Evolutionary conservation across 2,797 vertebrate genomes (phyloP).

Genomic region (Tinamus major): DNA sequence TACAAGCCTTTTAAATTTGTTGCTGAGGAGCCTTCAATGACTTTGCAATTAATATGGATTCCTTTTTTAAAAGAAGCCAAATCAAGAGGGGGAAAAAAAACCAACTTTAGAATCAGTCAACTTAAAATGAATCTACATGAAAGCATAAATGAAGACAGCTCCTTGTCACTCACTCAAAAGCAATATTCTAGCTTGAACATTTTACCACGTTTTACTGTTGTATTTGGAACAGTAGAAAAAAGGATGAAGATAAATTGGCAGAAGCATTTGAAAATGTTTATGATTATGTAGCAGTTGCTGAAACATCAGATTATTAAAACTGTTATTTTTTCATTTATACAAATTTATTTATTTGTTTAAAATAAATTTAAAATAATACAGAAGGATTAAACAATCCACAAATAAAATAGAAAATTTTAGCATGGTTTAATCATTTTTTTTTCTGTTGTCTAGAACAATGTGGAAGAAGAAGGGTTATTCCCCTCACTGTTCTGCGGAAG

Average conservation of each 20-base stretch:
- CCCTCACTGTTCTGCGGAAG: accelerated
- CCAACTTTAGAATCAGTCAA: neutral
- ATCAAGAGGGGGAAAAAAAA: neutral
- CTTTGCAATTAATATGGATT: neutral
- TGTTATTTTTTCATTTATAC: neutral
- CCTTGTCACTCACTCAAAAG: neutral
- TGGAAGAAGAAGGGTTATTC: neutral
- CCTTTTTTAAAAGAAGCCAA: neutral
- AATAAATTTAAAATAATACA: neutral
- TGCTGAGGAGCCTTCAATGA: neutral
- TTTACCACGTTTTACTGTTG: neutral
- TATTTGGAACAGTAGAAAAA: neutral
- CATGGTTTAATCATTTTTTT: neutral
- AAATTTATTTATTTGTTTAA: neutral
- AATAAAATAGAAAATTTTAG: neutral
- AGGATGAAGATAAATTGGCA: neutral
- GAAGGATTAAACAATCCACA: neutral
- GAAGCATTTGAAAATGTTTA: neutral
- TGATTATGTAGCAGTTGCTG: neutral
- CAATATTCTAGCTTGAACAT: neutral
- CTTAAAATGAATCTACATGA: neutral
- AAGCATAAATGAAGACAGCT: neutral
- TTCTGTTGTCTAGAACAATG: accelerated
- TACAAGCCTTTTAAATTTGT: neutral
- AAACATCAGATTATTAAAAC: neutral